These are phyloP conservation scores for Oreohelix idahoensis DNA, from an alignment of 1,140 invertebrate genomes.

Conservation along the genomic window DNA sequence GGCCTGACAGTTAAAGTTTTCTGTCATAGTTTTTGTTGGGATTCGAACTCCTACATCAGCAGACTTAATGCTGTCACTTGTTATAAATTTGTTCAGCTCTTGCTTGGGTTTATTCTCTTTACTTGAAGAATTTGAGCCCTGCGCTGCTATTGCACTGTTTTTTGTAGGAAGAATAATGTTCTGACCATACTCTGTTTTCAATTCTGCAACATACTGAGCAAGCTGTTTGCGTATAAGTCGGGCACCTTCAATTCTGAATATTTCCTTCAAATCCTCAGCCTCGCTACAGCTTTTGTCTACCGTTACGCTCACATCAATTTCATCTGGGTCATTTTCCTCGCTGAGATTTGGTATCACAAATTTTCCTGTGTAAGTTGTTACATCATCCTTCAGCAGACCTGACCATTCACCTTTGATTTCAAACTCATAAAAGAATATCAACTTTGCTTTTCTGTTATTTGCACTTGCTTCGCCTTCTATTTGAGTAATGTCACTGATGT, in stretches of 20 bases:
- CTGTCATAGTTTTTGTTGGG: constrained; percentile 81
- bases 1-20: constrained; percentile 90
- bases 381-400: constrained; percentile 75
- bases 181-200: constrained; percentile 84
- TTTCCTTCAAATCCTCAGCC: constrained; percentile 86
- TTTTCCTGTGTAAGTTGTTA: constrained; percentile 81
- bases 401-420: constrained; percentile 91
- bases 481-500: constrained; percentile 88
- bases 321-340: constrained; percentile 95
- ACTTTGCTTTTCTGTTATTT: constrained; percentile 98
- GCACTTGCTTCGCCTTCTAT: constrained; percentile 94
- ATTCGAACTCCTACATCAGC: constrained; percentile 76
- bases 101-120: constrained; percentile 63
- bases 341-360: constrained; percentile 95
- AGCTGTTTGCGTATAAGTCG: constrained; percentile 84
- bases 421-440: constrained; percentile 99
- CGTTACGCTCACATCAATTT: constrained; percentile 91
- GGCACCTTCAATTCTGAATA: constrained; percentile 81
- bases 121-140: constrained; percentile 7
- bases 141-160: constrained; percentile 29
- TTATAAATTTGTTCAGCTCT: constrained; percentile 64
- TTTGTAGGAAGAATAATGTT: constrained; percentile 90
- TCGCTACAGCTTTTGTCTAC: constrained; percentile 85
- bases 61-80: constrained; percentile 36
- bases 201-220: constrained; percentile 84